Evolutionary conservation across 2,113 vertebrate species (phyloP), one percentile per base, ranked within the genome.

Genomic region (Tachysurus fulvidraco): DNA sequence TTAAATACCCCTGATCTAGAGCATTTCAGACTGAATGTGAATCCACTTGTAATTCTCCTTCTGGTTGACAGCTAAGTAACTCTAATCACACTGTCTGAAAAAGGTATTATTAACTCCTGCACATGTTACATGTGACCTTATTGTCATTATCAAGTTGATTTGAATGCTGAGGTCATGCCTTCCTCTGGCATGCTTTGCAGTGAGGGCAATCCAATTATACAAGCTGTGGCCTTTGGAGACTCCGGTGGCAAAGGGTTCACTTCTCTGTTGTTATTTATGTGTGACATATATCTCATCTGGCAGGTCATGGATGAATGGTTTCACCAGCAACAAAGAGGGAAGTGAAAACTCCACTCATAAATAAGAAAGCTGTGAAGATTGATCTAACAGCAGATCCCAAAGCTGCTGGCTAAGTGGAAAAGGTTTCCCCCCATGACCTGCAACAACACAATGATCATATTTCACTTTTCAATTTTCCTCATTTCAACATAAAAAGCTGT

Each of bases 401-500:
- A 86, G 2, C 12, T 57, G 60, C 86, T 83, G 73, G 59, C 71
- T 78, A 83, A 67, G 81, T 78, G 41, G 52, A 83, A 87, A 67
- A 8, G 23, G 1, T 41, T 28, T 23, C 30, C 50, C 28, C 50
- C 28, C 17, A 9, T 82, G 52, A 57, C 21, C 71, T 55, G 28
- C 41, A 25, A 41, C 44, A 50, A 83, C 59, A 83, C 19, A 83
- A 59, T 2, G 57, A 19, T 28, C 71, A 78, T 87, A 83, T 87
- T 67, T 87, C 67, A 87, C 50, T 64, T 46, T 13, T 46, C 36
- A 28, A 41, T 77, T 83, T 78, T 55, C 52, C 71, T 78, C 13
- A 83, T 2, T 83, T 87, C 86, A 87, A 73, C 86, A 87, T 76
- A 87, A 50, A 78, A 16, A 19, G 62, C 30, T 57, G 76, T 21